Base-by-base conservation (phyloP, 2,888 invertebrate species). In the Galerucella nymphaeae region DNA sequence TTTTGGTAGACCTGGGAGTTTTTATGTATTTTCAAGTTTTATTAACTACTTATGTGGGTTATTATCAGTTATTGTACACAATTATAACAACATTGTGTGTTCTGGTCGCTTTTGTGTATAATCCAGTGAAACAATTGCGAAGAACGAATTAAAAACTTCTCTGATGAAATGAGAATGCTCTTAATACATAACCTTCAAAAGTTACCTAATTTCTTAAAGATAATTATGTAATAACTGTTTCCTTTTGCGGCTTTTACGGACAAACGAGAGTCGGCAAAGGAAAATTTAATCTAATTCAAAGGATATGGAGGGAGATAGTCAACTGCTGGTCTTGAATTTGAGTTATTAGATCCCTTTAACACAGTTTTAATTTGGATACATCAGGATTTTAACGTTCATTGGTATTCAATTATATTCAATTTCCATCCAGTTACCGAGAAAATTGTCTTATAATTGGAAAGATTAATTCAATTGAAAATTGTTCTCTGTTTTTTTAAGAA, bases 171-270 rank as follows among this genome's bases (percentile, higher is more conserved):
- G 18, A 10, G 20, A 13, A 38, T 59, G 14, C 38, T 59, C 59
- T 59, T 59, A 62, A 62, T n/a, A 62, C 14, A n/a, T n/a, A 42
- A 62, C 30, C 14, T 65, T 30, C 5, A 30, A 30, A 30, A 30
- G 30, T 30, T 30, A 30, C 30, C 30, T 30, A 30, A 65, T 18
- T 66, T 55, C 41, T 11, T 41, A 18, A 18, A 66, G 14, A 30
- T 10, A 18, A 66, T 66, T 55, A 66, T 55, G 55, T 55, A 66
- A 66, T 65, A 65, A 53, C 55, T 13, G 20, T 66, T 66, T 55
- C 57, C 16, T 41, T 55, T 55, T 55, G 48, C 6, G 14, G 30
- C 9, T 9, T 18, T 18, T 8, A 38, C 2, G 48, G 50, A 50
- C 30, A 38, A 64, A 14, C 14, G 50, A 30, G 38, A 23, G 38